Conservation (phyloP, 92 coral and sea anemone genomes). For the Phymanthus crucifer region DNA sequence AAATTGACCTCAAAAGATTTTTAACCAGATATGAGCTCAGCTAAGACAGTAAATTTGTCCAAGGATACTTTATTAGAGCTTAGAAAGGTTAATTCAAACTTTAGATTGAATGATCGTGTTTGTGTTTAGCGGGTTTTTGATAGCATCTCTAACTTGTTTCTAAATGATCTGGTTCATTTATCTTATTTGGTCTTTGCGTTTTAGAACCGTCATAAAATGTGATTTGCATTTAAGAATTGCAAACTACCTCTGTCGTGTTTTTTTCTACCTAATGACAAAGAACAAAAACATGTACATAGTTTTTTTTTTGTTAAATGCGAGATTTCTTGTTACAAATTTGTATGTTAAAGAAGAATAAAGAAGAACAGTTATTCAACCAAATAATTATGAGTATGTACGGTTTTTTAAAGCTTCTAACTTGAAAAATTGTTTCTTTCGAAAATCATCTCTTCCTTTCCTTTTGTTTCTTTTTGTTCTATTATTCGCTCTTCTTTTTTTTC, state of each 20-base stretch:
- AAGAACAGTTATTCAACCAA: neutral
- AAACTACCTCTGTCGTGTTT: neutral
- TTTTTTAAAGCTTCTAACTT: neutral
- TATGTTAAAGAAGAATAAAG: neutral
- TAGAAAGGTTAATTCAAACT: neutral
- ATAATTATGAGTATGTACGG: neutral
- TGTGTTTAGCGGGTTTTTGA: neutral
- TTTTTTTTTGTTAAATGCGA: neutral
- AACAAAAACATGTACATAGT: no score
- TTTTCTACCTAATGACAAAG: no score
- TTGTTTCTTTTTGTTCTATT: neutral
- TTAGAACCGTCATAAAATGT: neutral
- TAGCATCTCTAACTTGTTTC: neutral
- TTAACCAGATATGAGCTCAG: neutral
- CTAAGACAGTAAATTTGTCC: neutral
- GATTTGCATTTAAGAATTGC: neutral
- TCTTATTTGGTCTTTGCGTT: neutral
- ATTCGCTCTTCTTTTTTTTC: neutral
- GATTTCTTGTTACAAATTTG: neutral
- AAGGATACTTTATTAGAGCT: neutral
- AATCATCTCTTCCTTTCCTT: neutral
- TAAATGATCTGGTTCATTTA: neutral
- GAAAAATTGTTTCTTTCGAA: no score
- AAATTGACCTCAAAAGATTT: slow-evolving; percentile 8
- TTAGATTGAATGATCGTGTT: neutral